Base-by-base conservation (phyloP, 1,140 invertebrate genomes). In the Ooceraea biroi region DNA sequence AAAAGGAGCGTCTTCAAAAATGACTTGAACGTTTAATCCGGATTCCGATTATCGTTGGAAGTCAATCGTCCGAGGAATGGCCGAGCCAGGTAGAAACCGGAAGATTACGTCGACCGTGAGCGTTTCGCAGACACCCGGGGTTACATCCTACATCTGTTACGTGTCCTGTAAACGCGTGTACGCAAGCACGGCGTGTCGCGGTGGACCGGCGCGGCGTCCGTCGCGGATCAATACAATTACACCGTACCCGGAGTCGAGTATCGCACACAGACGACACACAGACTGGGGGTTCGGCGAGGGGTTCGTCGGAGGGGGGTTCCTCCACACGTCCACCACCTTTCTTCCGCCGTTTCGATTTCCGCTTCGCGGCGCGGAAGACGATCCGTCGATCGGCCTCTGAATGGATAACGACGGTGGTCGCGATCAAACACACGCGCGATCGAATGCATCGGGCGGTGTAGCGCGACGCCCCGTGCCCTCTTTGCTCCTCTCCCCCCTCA, bases 341-440 rank as follows among this genome's bases (percentile, higher is more conserved):
- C 69, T 71, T 76, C 48, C 85, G 71, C 82, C 71, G 68, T 88
- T 88, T 88, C 87, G 85, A 86, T 88, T 88, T 88, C 87, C 86
- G 87, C 86, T 88, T 85, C 86, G 76, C 77, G 71, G 86, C 68
- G 86, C 83, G 86, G 87, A 88, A 88, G 87, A 88, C 86, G 87
- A 88, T 88, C 83, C 77, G 58, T 22, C 76, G 85, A 84, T 85
- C 83, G 83, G 41, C 57, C 72, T 85, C 72, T 82, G 86, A 88
- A 88, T 88, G 72, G 66, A 44, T 76, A 88, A 83, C 83, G 71
- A 41, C 25, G 27, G 19, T 27, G 27, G n/a, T 4, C 19, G 36
- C 30, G 65, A 78, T n/a, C 85, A 71, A 68, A 65, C 27, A 55
- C 66, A 88, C 65, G 83, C 83, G 52, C 83, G 72, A 88, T 88